Percentiles rank a stretch among this genome's conserved stretches.
Evolutionary conservation across 2,888 invertebrate genomes (phyloP).

Genomic region (Meteorus cinctellus): DNA sequence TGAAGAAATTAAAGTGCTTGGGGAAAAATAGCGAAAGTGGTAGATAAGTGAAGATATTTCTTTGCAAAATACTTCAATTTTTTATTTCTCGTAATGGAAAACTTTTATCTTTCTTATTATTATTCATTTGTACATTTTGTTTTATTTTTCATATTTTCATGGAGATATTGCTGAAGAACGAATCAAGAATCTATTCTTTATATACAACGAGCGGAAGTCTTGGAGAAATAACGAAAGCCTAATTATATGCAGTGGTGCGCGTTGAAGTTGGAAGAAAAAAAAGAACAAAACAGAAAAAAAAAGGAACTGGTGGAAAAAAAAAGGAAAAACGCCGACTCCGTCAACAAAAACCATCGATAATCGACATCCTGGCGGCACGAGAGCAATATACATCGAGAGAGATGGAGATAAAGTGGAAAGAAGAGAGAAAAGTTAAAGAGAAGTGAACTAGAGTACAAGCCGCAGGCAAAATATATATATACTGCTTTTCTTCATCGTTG

Average conservation of each 20-base stretch:
- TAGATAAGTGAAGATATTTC: background rate
- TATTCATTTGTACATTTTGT: background rate
- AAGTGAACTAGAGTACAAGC: conserved; percentile 9
- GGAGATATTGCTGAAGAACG: conserved; percentile 15
- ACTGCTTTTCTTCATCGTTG: background rate
- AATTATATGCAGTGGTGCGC: conserved; percentile 19
- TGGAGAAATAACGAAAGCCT: conserved; percentile 14
- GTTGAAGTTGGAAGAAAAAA: background rate
- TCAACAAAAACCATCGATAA: conserved; percentile 46
- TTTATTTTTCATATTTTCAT: background rate
- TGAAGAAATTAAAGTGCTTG: conserved; percentile 19
- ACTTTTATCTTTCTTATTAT: background rate
- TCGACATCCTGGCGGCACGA: conserved; percentile 46
- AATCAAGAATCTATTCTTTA: conserved; percentile 12
- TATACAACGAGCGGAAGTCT: conserved; percentile 20
- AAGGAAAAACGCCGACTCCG: background rate
- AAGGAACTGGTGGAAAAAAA: conserved; percentile 6
- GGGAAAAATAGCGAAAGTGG: conserved; percentile 34
- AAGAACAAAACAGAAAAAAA: conserved; percentile 3
- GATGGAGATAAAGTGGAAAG: background rate
- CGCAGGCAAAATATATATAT: background rate
- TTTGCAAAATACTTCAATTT: background rate
- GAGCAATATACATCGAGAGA: background rate
- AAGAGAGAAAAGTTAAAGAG: background rate
- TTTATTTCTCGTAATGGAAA: background rate